Conservation (phyloP, 2,888 invertebrate genomes). For the Cephonodes hylas region DNA sequence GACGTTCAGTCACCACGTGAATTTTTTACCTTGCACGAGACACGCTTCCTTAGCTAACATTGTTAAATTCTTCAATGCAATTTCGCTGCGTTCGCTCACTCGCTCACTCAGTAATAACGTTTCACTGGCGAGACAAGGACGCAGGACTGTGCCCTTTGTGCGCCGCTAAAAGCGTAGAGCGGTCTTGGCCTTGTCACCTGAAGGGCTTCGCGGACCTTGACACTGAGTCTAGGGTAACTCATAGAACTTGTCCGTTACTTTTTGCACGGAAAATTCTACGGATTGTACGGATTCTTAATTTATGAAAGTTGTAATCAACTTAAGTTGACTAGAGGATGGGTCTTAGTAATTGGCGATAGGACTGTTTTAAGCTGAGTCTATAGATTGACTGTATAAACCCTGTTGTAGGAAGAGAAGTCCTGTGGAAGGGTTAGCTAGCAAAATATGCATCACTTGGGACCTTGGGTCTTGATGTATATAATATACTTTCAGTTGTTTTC, state of each 20-base stretch:
- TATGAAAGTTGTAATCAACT: neutral
- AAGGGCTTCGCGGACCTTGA: slow-evolving; percentile 37
- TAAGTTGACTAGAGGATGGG: too few species aligned
- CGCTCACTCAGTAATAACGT: neutral
- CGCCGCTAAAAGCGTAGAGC: slow-evolving; percentile 5
- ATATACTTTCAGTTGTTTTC: too few species aligned
- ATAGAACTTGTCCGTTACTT: slow-evolving; percentile 6
- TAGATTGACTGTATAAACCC: too few species aligned
- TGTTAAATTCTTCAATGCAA: slow-evolving; percentile 2
- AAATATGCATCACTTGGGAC: too few species aligned
- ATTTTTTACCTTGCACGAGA: neutral
- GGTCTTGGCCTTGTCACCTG: slow-evolving; percentile 49
- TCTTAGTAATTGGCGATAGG: too few species aligned
- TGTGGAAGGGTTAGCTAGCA: too few species aligned
- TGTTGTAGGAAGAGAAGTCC: too few species aligned
- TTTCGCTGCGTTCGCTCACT: neutral
- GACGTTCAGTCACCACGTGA: neutral
- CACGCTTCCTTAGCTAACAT: neutral
- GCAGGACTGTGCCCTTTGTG: neutral
- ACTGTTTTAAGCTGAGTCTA: too few species aligned
- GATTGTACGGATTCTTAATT: too few species aligned
- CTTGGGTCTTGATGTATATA: too few species aligned
- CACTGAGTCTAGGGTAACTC: slow-evolving; percentile 13
- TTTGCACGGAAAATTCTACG: neutral
- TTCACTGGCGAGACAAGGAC: neutral